A percentile compares a stretch with the other conserved stretches of the same genome.
phyloP scores from a whole-genome alignment of 2,113 vertebrate species.

The Rhynchopsitta pachyrhyncha region DNA sequence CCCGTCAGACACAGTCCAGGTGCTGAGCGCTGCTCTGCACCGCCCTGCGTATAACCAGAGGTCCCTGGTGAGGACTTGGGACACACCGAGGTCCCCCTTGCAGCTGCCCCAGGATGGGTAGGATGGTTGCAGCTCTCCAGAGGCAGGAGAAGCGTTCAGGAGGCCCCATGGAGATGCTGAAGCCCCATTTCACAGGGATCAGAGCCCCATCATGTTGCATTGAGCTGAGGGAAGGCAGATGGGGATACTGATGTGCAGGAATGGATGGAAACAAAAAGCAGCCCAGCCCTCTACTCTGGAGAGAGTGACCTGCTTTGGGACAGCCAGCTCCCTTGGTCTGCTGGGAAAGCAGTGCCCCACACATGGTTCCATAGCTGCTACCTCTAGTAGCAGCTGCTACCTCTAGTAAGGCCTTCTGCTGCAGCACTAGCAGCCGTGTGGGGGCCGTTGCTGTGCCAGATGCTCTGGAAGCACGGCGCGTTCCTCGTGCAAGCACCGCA shows the following conservation, averaged over 20 bases:
- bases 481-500: neutral
- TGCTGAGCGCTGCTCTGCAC: neutral
- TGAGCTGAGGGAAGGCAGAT: neutral
- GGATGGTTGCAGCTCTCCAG: neutral
- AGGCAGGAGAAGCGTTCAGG: neutral
- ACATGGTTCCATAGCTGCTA: accelerated
- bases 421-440: neutral
- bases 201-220: accelerated
- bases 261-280: accelerated
- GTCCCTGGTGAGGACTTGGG: neutral
- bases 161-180: neutral
- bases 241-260: neutral
- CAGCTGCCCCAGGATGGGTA: neutral
- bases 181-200: accelerated
- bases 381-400: neutral
- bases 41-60: accelerated
- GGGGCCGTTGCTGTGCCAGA: neutral
- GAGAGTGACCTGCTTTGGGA: neutral
- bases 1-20: neutral
- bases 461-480: neutral
- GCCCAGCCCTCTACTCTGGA: neutral
- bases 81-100: accelerated
- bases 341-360: neutral
- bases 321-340: accelerated
- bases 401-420: neutral